Percentiles rank a stretch among this genome's conserved stretches.
Conservation (phyloP, 1,140 invertebrate genomes). For the Aphidius gifuensis region DNA sequence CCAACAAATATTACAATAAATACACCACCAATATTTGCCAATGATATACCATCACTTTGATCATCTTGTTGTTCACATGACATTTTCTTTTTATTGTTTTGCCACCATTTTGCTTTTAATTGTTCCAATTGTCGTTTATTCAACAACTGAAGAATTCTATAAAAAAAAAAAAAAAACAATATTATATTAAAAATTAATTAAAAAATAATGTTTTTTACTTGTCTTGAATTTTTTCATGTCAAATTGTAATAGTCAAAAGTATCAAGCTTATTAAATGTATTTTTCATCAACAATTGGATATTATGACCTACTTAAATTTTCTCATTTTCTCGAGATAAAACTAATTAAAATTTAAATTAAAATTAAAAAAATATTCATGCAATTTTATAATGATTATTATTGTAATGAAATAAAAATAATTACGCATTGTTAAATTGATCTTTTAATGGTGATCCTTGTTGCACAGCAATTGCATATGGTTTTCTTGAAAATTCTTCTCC, state of each 20-base stretch:
- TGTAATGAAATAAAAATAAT: conserved; percentile 41
- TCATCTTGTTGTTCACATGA: conserved; percentile 86
- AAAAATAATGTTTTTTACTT: too few relatives aligned
- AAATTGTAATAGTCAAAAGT: too few relatives aligned
- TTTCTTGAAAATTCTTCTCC: conserved; percentile 97
- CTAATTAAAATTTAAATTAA: background rate
- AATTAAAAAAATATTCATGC: background rate
- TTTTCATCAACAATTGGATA: too few relatives aligned
- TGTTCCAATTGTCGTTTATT: conserved; percentile 91
- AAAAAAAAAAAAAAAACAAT: conserved; percentile 27
- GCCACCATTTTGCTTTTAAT: conserved; percentile 96
- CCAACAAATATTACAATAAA: conserved; percentile 96
- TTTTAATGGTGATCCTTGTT: conserved; percentile 90
- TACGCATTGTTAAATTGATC: conserved; percentile 89
- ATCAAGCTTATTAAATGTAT: too few relatives aligned
- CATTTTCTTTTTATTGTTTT: conserved; percentile 72
- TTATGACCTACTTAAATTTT: too few relatives aligned
- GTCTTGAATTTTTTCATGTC: too few relatives aligned
- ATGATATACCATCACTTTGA: conserved; percentile 93
- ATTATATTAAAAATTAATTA: background rate
- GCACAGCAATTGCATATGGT: conserved; percentile 93
- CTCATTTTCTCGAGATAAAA: too few relatives aligned
- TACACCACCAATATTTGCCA: conserved; percentile 95
- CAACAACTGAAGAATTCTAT: conserved; percentile 85
- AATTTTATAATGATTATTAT: background rate